A percentile compares a stretch with the other conserved stretches of the same genome.
Evolutionary conservation across 2,113 vertebrate species (phyloP).

Genomic region (cat (Felis catus)): F.catus_Fca126_mat1.0 CM031412.1:227040001-227040500

Average conservation of each 20-base stretch:
- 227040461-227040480: no score
- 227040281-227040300: background rate
- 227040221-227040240: no score
- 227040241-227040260: background rate
- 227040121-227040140: no score
- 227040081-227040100: fast-evolving
- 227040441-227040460: no score
- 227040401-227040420: background rate
- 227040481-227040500: no score
- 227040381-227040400: background rate
- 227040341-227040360: background rate
- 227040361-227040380: background rate
- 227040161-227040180: no score
- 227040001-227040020: background rate
- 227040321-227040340: background rate
- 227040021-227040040: background rate
- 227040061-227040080: no score
- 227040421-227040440: background rate
- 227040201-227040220: no score
- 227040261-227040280: background rate
- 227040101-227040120: no score
- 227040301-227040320: background rate
- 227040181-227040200: no score
- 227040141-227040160: no score
- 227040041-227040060: no score